Evolutionary conservation across 1,140 invertebrate species (phyloP).

Genomic region (Macrosteles quadrilineatus): DNA sequence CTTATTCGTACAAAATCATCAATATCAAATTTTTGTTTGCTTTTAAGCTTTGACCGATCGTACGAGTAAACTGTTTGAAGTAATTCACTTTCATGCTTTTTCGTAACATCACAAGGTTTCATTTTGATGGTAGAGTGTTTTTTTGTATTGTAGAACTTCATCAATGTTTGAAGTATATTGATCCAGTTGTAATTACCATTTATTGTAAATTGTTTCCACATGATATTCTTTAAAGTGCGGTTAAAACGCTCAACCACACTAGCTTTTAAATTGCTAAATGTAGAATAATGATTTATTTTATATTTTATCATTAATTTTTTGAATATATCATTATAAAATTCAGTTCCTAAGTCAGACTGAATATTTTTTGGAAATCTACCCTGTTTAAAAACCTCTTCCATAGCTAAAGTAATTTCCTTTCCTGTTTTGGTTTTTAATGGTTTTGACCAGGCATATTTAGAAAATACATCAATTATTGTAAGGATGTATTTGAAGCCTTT

Average conservation of each 20-base stretch:
- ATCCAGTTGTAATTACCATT: conserved; percentile 2
- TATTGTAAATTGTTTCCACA: neutral
- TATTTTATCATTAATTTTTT: neutral
- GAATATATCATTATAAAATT: conserved; percentile 21
- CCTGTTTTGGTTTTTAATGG: neutral
- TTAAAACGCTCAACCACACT: neutral
- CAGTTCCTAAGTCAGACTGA: conserved; percentile 4
- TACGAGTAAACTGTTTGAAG: neutral
- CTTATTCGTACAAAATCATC: conserved; percentile 33
- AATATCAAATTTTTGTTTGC: conserved; percentile 26
- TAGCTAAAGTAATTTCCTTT: neutral
- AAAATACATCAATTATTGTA: conserved; percentile 51
- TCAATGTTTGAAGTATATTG: neutral
- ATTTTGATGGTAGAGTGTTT: conserved; percentile 20
- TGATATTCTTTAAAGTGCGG: neutral
- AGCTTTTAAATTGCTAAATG: conserved; percentile 1
- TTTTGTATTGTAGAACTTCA: conserved; percentile 7
- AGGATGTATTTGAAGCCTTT: conserved; percentile 48
- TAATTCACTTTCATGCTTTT: neutral
- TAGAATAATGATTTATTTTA: conserved; percentile 8
- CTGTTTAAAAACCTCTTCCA: neutral
- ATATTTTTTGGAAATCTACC: neutral
- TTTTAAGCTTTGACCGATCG: too few relatives aligned
- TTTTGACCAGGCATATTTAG: neutral
- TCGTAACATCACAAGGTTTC: neutral